Percentiles rank a stretch among this genome's conserved stretches.
Evolutionary conservation across 2,888 invertebrate genomes (phyloP).

Genomic region (Ptychoptera albimana): DNA sequence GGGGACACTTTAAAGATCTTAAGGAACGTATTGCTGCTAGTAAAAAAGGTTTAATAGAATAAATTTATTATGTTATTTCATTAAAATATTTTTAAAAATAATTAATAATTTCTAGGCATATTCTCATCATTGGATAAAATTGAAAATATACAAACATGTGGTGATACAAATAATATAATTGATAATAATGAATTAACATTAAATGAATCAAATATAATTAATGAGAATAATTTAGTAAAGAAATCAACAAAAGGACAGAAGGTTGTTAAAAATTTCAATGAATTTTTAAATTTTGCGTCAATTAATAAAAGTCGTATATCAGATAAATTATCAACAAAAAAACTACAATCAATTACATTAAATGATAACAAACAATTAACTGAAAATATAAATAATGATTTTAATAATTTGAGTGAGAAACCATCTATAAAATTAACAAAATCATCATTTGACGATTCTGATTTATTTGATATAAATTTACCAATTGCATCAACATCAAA

Average conservation of each 20-base stretch:
- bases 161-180: conserved; percentile 17
- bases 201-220: not conserved
- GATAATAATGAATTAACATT: not conserved
- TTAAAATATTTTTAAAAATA: not conserved
- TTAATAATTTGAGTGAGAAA: conserved; percentile 7
- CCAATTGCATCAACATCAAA: conserved; percentile 12
- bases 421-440: conserved; percentile 34
- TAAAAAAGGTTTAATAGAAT: conserved; percentile 23
- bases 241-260: conserved; percentile 23
- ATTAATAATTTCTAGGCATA: conserved; percentile 18
- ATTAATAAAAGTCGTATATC: conserved; percentile 43
- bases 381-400: not conserved
- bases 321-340: conserved; percentile 15
- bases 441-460: conserved; percentile 33
- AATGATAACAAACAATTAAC: not conserved
- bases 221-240: conserved; percentile 3
- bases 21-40: conserved; percentile 37
- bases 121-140: conserved; percentile 43
- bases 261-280: conserved; percentile 66
- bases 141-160: conserved; percentile 34
- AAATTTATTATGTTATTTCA: not conserved
- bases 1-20: conserved; percentile 37
- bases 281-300: conserved; percentile 64
- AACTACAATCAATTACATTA: conserved; percentile 2
- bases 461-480: conserved; percentile 21